Percentiles rank a stretch among this genome's conserved stretches.
Evolutionary conservation across 2,797 vertebrate genomes (phyloP).

Genomic region (Phoxinus dragarum): DNA sequence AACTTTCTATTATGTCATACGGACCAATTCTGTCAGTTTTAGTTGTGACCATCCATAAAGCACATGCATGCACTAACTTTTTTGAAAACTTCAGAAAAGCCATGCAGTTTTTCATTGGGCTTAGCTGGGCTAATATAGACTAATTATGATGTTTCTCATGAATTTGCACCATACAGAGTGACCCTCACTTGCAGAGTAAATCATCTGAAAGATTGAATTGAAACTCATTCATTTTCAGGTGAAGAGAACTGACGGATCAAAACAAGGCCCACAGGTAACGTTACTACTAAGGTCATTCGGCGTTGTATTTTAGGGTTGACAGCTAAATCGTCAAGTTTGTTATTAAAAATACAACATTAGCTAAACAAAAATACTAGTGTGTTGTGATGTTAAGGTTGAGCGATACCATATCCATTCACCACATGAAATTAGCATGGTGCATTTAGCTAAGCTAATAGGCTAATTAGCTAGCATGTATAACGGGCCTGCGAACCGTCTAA

Average conservation of each 20-base stretch:
- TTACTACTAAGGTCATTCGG: neutral
- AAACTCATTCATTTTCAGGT: neutral
- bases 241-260: neutral
- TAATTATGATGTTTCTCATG: neutral
- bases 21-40: neutral
- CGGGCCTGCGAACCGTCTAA: neutral
- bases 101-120: neutral
- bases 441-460: conserved; percentile 60
- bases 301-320: neutral
- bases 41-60: neutral
- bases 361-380: neutral
- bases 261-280: conserved; percentile 18
- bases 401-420: neutral
- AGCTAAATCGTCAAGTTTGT: neutral
- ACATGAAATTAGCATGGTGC: neutral
- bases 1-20: neutral
- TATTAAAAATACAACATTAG: neutral
- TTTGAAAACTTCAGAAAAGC: neutral
- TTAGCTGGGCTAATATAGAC: no score
- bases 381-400: neutral
- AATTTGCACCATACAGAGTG: neutral
- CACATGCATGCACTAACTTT: neutral
- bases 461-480: conserved; percentile 47
- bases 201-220: neutral
- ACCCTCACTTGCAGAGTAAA: neutral